Base-by-base conservation (phyloP, 2,113 vertebrate genomes). In the Heloderma charlesbogerti region DNA sequence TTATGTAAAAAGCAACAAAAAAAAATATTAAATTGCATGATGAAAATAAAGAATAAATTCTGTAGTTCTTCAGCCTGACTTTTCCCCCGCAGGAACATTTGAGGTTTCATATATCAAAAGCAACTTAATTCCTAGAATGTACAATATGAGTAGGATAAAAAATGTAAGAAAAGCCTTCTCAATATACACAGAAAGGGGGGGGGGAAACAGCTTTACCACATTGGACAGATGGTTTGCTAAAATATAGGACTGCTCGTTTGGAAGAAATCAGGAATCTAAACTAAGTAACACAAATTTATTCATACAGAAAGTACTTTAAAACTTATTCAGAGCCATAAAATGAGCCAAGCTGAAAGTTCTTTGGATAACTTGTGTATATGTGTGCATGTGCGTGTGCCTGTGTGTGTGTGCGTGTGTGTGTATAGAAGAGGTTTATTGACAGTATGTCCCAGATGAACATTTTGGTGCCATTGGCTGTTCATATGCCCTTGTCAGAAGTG, bases 81-180 rank as follows among this genome's bases (percentile, higher is more conserved):
- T 88, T 71, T 16, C 10, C 78, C 31, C 48, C 79, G 54, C 1
- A 72, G 18, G 67, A 2, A 1, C 40, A 10, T 4, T 90, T 89
- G 37, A 0, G 80, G 86, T 85, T 7, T 29, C 81, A 69, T 71
- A 66, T 77, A 92, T 37, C 0, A 0, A 0, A 51, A 2, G 60
- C 88, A 92, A 9, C 87, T 71, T 79, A n/a, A 34, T 83, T 89
- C 27, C 86, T 9, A 75, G 40, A 29, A 91, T 79, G 91, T 93
- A 83, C 9, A 51, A 29, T 67, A 85, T 5, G 86, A 45, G 12
- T 74, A 72, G 37, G 16, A 31, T 18, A 29, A 3, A 37, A 71
- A 82, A 51, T n/a, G 51, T 81, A 90, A 83, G 51, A 75, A 74
- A 60, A 66, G 34, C 27, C 27, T 60, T 60, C 27, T 89, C 48